Evolutionary conservation across 2,888 invertebrate genomes (phyloP), one percentile per base, ranked within the genome.

Genomic region (Myopa testacea): DNA sequence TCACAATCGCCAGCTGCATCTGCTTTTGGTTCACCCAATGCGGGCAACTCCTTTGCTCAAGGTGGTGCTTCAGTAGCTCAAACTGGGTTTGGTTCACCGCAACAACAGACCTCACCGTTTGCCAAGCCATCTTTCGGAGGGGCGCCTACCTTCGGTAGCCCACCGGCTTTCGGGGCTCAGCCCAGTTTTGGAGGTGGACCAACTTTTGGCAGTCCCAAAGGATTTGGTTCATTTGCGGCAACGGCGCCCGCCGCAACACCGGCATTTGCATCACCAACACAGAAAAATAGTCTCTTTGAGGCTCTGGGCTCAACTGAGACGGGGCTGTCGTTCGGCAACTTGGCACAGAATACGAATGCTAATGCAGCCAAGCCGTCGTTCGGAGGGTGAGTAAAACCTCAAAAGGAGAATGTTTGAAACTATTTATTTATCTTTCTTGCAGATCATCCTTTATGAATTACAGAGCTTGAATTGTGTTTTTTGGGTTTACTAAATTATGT

Each of bases 271-370:
- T 82, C 82, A 16, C 80, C 85, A 12, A 81, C 85, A 16, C 80
- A 82, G 10, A 86, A 86, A 38, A 87, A 86, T 71, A 88, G 86
- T 76, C 85, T 89, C 5, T 89, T 89, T 72, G 89, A 89, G 70
- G 84, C 87, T 0, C 80, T 89, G 45, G 89, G 89, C 3, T 84
- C 89, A 3, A 84, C 87, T 4, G 88, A 88, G 45, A 81, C 86
- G 2, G 86, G 87, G 0, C 79, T 89, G 16, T 87, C 89, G 0
- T 90, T 90, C 81, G 89, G 89, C 0, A 89, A 89, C 81, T 83
- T 89, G 71, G 89, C 89, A 6, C 88, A 89, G 71, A 85, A 84
- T 52, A 84, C 87, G 4, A 87, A 85, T 75, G 63, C 83, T 4
- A 85, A 85, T 79, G 82, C 84, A 19, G 85, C 85, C 55, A 89